A percentile compares a stretch with the other conserved stretches of the same genome.
Evolutionary conservation across 2,888 invertebrate genomes (phyloP).

Genomic region (Erpobdella octoculata): DNA sequence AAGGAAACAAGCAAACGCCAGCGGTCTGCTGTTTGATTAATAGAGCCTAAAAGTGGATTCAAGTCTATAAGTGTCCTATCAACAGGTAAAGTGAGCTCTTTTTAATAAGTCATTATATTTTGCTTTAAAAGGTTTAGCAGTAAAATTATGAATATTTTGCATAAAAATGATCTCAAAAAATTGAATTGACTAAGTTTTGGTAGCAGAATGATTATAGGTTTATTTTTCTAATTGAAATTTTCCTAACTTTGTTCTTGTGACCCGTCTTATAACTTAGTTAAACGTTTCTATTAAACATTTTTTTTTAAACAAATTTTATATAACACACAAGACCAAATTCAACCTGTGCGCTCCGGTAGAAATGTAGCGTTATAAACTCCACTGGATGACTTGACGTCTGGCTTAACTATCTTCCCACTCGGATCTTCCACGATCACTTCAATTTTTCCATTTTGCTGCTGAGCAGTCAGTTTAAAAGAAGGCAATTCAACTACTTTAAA

Average conservation of each 20-base stretch:
- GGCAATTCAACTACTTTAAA: constrained; percentile 18
- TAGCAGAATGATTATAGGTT: too few species aligned
- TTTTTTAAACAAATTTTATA: background rate
- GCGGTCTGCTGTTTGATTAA: too few species aligned
- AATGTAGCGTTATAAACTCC: constrained; percentile 16
- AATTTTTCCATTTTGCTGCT: constrained; percentile 15
- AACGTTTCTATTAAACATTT: background rate
- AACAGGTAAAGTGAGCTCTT: too few species aligned
- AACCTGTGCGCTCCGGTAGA: constrained; percentile 5
- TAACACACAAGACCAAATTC: too few species aligned
- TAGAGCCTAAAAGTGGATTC: too few species aligned
- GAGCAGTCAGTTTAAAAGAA: constrained; percentile 16
- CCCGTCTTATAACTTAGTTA: background rate
- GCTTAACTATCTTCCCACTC: background rate
- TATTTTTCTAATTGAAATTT: background rate
- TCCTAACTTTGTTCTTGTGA: background rate
- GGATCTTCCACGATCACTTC: constrained; percentile 18
- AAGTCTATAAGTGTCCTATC: too few species aligned
- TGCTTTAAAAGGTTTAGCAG: too few species aligned
- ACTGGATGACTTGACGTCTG: background rate
- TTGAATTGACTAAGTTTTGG: too few species aligned
- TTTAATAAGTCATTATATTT: too few species aligned
- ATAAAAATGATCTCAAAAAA: too few species aligned
- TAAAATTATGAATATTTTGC: too few species aligned
- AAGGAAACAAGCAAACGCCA: too few species aligned